phyloP scores from a whole-genome alignment of 2,113 vertebrate species.

The Ameiurus melas region DNA sequence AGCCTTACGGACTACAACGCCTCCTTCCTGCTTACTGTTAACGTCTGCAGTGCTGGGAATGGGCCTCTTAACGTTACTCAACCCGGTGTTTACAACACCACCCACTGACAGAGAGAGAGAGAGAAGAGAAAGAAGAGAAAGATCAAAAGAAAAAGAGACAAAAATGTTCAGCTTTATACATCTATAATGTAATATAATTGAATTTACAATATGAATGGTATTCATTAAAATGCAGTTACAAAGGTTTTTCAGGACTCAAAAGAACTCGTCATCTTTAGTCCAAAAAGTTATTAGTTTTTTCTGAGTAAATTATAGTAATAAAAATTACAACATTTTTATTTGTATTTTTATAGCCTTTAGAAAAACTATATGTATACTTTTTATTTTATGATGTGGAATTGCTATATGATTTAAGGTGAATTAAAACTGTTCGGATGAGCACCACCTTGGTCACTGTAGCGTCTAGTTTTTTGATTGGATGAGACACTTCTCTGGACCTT shows the following conservation, averaged over 20 bases:
- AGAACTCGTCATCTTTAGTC: not conserved
- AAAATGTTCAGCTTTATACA: not conserved
- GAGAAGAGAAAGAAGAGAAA: not conserved
- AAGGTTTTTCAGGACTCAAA: not conserved
- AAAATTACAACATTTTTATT: too few relatives aligned
- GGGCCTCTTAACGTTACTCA: conserved; percentile 88
- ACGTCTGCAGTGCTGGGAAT: conserved; percentile 86
- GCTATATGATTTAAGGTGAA: not conserved
- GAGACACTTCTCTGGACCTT: conserved; percentile 93
- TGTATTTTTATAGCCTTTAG: not conserved
- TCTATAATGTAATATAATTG: not conserved
- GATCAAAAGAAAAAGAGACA: not conserved
- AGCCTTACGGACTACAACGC: conserved; percentile 82
- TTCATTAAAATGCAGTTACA: not conserved
- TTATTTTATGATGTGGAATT: not conserved
- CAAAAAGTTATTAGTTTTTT: not conserved
- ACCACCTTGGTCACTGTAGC: conserved; percentile 96
- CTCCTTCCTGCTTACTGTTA: conserved; percentile 84
- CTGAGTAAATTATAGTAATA: not conserved
- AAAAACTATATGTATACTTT: not conserved
- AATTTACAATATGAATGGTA: not conserved
- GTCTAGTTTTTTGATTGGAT: conserved; percentile 92
- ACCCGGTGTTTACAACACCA: conserved; percentile 77
- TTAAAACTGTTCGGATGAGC: not conserved
- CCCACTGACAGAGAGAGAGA: conserved; percentile 72